Base-by-base conservation (phyloP, 1,140 invertebrate species). In the Pteromalus puparum region DNA sequence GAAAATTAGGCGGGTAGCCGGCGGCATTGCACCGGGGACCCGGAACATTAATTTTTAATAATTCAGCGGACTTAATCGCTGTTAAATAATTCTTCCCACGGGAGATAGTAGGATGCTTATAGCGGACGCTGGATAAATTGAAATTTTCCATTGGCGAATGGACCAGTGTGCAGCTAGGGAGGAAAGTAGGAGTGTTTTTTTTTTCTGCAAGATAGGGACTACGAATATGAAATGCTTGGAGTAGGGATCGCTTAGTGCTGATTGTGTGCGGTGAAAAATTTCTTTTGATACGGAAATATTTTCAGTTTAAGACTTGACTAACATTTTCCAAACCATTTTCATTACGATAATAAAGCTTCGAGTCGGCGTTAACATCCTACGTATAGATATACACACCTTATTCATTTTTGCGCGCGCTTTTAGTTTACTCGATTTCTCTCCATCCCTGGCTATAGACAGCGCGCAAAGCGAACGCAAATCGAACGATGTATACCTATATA, bases 31-130 rank as follows among this genome's bases (percentile, higher is more conserved):
- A 79, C 61, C n/a, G 18, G 34, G 61, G 34, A 68, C 18, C 76
- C 48, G 28, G 65, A 65, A 67, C 75, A 76, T 82, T 83, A 72
- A 82, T 73, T 81, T 86, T 87, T 82, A 85, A 85, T 77, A 86
- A 85, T 86, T 86, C 84, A 38, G 24, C 78, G 79, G 67, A 83
- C 42, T 83, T 83, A 86, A 86, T 85, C 82, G 75, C 28, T 24
- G 80, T 74, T 81, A 61, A 81, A 81, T 81, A 61, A 81, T 81
- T 81, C 46, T 61, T 61, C 46, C 70, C 70, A 6, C 9, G 80
- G 46, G 70, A 61, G 21, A 12, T n/a, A 12, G 24, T n/a, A 24
- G 65, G 0, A 67, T 1, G 24, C 65, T 10, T 7, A 9, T 67
- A 18, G 21, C 26, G 76, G 28, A 65, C 34, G 2, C 65, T 21